Conservation (phyloP, 2,113 vertebrate genomes). For the Chaetorhynchus papuensis region DNA sequence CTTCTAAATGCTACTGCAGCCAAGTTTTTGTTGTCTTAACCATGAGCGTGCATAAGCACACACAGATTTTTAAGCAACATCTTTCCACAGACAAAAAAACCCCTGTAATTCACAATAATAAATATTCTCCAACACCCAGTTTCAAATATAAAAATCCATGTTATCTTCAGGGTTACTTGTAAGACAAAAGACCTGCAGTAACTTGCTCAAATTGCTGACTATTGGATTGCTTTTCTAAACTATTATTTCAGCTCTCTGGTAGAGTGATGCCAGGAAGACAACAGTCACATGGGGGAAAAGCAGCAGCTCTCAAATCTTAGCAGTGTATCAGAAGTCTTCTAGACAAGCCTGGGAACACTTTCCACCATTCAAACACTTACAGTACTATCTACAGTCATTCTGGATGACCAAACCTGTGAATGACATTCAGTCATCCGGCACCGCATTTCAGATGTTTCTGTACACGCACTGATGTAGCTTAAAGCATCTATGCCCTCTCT, state of each 20-base stretch:
- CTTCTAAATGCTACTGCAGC: not conserved
- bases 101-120: not conserved
- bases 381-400: not conserved
- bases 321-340: not conserved
- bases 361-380: not conserved
- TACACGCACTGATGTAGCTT: not conserved
- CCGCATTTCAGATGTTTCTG: not conserved
- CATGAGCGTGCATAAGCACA: not conserved
- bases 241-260: not conserved
- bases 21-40: not conserved
- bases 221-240: not conserved
- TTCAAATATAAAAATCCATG: not conserved
- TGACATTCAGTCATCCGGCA: not conserved
- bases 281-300: not conserved
- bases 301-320: not conserved
- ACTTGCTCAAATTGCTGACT: not conserved
- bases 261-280: not conserved
- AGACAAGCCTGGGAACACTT: not conserved
- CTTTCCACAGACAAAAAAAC: not conserved
- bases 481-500: not conserved
- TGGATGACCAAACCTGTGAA: not conserved
- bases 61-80: not conserved
- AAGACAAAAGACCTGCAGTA: not conserved
- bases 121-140: rapidly evolving
- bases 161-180: not conserved